Percentiles rank a stretch among this genome's conserved stretches.
These are phyloP conservation scores for Sminthurides bifidus DNA, from an alignment of 1,140 invertebrate genomes.

Conservation along the genomic window DNA sequence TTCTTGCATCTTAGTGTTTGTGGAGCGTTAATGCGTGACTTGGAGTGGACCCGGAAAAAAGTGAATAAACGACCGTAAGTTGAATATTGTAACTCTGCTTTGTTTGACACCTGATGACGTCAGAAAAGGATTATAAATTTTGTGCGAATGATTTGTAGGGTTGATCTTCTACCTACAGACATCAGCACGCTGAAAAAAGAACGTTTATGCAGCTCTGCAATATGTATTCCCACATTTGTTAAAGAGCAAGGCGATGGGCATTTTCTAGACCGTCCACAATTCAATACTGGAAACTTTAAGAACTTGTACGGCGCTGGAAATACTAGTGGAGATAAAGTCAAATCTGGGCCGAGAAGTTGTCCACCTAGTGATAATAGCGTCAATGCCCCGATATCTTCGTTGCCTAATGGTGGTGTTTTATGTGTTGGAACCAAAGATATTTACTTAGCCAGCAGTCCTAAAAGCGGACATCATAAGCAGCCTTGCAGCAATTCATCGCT, in stretches of 20 bases:
- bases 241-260: conserved; percentile 37
- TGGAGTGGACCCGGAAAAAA: conserved; percentile 41
- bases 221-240: conserved; percentile 69
- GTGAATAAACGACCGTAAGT: conserved; percentile 4
- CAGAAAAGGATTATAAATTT: conserved; percentile 1
- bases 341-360: no score
- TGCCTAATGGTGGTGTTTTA: no score
- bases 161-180: conserved; percentile 8
- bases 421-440: no score
- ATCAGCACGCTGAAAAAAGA: conserved; percentile 17
- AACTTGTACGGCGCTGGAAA: no score
- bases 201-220: conserved; percentile 60
- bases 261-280: neutral
- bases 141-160: conserved; percentile 2
- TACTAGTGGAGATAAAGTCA: no score
- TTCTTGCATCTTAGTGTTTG: conserved; percentile 79
- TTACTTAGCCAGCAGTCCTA: no score
- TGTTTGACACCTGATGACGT: neutral
- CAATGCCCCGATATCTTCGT: no score
- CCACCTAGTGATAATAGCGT: no score
- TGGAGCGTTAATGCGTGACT: conserved; percentile 68
- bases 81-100: neutral
- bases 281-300: neutral
- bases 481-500: no score
- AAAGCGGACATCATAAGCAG: no score